phyloP scores from a whole-genome alignment of 2,888 invertebrate species.

The Caenorhabditis zanzibari region DNA sequence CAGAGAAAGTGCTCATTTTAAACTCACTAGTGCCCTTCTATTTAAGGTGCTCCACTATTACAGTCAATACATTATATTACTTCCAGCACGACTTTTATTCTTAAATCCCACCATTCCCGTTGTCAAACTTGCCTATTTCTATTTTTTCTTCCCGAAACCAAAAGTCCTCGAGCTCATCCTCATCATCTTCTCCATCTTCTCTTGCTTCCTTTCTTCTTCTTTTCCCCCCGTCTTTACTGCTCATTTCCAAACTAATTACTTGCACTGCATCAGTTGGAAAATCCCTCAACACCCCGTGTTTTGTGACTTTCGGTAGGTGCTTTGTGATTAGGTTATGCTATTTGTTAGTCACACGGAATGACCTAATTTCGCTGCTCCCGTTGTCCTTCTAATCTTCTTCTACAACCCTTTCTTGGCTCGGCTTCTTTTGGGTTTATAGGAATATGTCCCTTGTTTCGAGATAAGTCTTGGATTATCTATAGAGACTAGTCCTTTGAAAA shows the following conservation, averaged over 20 bases:
- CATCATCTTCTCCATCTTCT: slow-evolving; percentile 6
- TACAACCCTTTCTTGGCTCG: slow-evolving; percentile 5
- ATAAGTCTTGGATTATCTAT: not conserved
- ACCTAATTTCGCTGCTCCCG: slow-evolving; percentile 19
- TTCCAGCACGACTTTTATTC: no score
- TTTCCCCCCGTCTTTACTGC: slow-evolving; percentile 13
- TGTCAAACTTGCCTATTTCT: not conserved
- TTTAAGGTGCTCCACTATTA: no score
- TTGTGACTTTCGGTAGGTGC: slow-evolving; percentile 37
- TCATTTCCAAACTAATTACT: slow-evolving; percentile 62
- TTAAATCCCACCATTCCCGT: not conserved
- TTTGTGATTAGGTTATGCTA: slow-evolving; percentile 65
- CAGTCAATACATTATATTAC: no score
- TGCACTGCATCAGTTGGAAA: slow-evolving; percentile 65
- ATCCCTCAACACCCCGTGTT: slow-evolving; percentile 53
- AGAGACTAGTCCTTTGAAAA: not conserved
- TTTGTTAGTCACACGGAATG: slow-evolving; percentile 47
- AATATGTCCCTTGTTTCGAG: not conserved
- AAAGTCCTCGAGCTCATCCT: slow-evolving; percentile 5
- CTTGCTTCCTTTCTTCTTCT: not conserved
- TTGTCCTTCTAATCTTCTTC: slow-evolving; percentile 58
- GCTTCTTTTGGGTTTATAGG: not conserved
- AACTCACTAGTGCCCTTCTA: no score
- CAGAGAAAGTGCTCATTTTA: no score
- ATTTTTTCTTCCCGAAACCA: slow-evolving; percentile 5